phyloP scores from a whole-genome alignment of 2,113 vertebrate species.

The Anoura caudifer region DNA sequence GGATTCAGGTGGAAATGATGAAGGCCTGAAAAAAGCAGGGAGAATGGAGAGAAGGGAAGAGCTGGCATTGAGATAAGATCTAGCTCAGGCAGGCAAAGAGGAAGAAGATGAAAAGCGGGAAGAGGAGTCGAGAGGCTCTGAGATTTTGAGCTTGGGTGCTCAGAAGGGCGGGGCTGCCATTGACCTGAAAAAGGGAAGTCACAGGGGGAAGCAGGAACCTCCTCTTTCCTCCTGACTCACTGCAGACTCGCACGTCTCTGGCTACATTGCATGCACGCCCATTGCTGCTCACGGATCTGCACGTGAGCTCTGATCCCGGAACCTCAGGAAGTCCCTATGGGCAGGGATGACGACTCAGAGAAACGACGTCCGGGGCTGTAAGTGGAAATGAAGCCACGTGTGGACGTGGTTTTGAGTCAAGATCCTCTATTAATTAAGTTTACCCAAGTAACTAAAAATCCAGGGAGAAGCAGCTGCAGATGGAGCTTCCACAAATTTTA shows the following conservation, averaged over 20 bases:
- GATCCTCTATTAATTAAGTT: not conserved
- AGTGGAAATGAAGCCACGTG: not conserved
- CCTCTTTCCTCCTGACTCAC: not conserved
- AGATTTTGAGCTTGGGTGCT: not conserved
- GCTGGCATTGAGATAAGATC: fast-evolving
- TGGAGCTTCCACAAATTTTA: not conserved
- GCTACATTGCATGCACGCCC: not conserved
- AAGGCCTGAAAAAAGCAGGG: not conserved
- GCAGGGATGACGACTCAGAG: not conserved
- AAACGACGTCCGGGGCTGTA: not conserved
- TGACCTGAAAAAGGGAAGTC: not conserved
- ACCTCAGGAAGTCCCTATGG: not conserved
- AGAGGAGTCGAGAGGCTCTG: not conserved
- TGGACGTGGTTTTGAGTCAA: not conserved
- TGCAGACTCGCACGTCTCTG: not conserved
- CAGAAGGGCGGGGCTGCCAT: not conserved
- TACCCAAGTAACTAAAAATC: not conserved
- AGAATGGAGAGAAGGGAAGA: not conserved
- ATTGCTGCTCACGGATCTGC: not conserved
- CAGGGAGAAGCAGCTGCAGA: not conserved
- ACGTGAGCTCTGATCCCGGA: not conserved
- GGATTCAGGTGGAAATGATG: not conserved
- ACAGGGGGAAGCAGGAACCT: not conserved
- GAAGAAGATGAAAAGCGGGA: not conserved
- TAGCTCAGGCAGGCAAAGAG: fast-evolving